Evolutionary conservation across 2,888 invertebrate species (phyloP), one percentile per base, ranked within the genome.

Genomic region (Drosophila longiperda): DNA sequence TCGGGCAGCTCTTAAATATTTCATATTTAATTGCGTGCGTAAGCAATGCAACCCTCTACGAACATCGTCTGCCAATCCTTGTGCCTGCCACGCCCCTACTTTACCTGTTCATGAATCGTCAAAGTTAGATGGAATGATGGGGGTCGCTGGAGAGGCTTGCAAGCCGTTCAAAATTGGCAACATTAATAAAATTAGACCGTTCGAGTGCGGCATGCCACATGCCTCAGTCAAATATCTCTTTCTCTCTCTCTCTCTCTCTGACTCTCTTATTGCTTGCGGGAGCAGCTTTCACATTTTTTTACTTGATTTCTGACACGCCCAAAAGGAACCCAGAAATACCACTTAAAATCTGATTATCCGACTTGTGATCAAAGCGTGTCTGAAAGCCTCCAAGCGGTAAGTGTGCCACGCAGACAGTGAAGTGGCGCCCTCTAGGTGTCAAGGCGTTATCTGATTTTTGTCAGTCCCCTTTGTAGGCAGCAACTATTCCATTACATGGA

Each of bases 21-120:
- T 91, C 87, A 90, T 89, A 90, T 87, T 89, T 90, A 91, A 90
- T 91, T 90, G 90, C 77, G 82, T 89, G 90, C 90, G 77, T 88
- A 82, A 80, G 84, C 80, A 76, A 69, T 80, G 84, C 82, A 78
- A 75, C 62, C 73, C 68, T 55, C 59, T 38, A 54, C 34, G 36
- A 7, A 42, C 63, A 12, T 52, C 40, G 9, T 29, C 17, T 38
- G 12, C 42, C 26, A 45, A 7, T 15, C n/a, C 20, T 38, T 12
- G 3, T 12, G 12, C 20, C 20, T 45, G 45, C 45, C 20, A 45
- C 33, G 20, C 17, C 33, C 29, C 55, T 23, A 12, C 36, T 33
- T 65, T 68, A 82, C 84, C 82, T 78, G 84, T 45, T 20, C 17
- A 5, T 49, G 15, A 26, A 49, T 15, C 8, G 8, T 29, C 8